Base-by-base conservation (phyloP, 2,888 invertebrate genomes). In the Aphidius colemani region DNA sequence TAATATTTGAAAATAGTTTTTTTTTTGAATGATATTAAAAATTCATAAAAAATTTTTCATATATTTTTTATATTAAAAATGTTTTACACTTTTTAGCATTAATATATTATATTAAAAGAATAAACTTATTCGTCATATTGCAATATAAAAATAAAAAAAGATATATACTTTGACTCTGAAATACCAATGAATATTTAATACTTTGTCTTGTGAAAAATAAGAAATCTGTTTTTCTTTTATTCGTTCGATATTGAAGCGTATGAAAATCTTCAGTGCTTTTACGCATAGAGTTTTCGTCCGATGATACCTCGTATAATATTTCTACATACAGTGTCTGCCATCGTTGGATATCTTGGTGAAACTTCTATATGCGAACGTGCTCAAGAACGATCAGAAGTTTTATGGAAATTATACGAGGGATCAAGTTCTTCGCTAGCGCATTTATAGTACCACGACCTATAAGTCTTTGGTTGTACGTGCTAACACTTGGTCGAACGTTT, bases 151-250 rank as follows among this genome's bases (percentile, higher is more conserved):
- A 5, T 30, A 30, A 30, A 30, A 30, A 30, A 30, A 30, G 5
- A 30, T 4, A 4, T 30, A 30, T 30, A 30, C 13, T 66, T 66
- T 59, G 65, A 66, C 68, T 67, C 68, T 65, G 69, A 76, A 68
- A 71, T 70, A 67, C 68, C 65, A 69, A 71, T 73, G 75, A 76
- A 75, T 74, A 75, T 75, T 75, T 73, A 74, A 75, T 70, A 72
- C 67, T 30, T 30, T 69, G 57, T 63, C 64, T 30, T 30, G 63
- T 49, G 59, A 64, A 65, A 65, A 63, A 65, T 66, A 63, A 67
- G 67, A 69, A 69, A 63, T 59, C 61, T 51, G 1, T 30, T 55
- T 45, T 18, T 10, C 10, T 30, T 39, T 46, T 7, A 13, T 44
- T 3, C 5, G 5, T 30, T 30, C 5, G 30, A 5, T 30, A 30